Conservation (phyloP, 2,888 invertebrate species). For the Cheilosia scutellata region DNA sequence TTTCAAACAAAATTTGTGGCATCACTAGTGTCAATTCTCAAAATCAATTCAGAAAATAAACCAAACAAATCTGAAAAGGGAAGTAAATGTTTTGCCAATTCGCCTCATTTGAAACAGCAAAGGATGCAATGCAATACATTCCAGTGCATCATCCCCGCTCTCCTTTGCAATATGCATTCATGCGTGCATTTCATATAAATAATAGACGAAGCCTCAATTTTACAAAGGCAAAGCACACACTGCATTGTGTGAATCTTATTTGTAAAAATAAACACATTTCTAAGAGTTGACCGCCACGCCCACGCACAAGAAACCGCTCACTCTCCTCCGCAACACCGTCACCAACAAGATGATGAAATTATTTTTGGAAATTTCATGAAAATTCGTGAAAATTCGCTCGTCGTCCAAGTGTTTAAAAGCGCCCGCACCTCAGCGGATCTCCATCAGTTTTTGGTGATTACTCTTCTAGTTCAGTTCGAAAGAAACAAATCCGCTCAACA, state of each 20-base stretch:
- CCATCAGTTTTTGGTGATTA: slow-evolving; percentile 82
- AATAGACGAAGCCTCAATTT: slow-evolving; percentile 35
- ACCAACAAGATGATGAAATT: slow-evolving; percentile 78
- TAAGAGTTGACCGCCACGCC: slow-evolving; percentile 77
- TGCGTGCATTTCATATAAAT: slow-evolving; percentile 44
- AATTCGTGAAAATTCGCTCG: slow-evolving; percentile 61
- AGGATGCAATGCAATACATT: slow-evolving; percentile 8
- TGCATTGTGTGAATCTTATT: slow-evolving; percentile 54
- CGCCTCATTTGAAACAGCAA: neutral
- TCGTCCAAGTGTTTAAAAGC: slow-evolving; percentile 82
- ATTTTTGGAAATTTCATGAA: slow-evolving; percentile 82
- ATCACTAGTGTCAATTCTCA: slow-evolving; percentile 15
- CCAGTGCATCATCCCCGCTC: slow-evolving; percentile 16
- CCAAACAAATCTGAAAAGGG: neutral
- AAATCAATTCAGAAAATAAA: neutral
- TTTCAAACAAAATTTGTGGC: neutral
- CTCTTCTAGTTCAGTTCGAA: slow-evolving; percentile 81
- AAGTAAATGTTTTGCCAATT: slow-evolving; percentile 16
- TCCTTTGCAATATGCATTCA: slow-evolving; percentile 15
- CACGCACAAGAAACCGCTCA: slow-evolving; percentile 73
- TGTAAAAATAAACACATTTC: slow-evolving; percentile 69
- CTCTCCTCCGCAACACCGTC: slow-evolving; percentile 59
- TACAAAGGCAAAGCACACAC: slow-evolving; percentile 13
- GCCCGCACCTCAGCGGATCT: slow-evolving; percentile 79
- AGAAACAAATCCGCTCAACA: slow-evolving; percentile 47